Evolutionary conservation across 1,140 invertebrate species (phyloP), one percentile per base, ranked within the genome.

Genomic region (Laupala kohalensis): DNA sequence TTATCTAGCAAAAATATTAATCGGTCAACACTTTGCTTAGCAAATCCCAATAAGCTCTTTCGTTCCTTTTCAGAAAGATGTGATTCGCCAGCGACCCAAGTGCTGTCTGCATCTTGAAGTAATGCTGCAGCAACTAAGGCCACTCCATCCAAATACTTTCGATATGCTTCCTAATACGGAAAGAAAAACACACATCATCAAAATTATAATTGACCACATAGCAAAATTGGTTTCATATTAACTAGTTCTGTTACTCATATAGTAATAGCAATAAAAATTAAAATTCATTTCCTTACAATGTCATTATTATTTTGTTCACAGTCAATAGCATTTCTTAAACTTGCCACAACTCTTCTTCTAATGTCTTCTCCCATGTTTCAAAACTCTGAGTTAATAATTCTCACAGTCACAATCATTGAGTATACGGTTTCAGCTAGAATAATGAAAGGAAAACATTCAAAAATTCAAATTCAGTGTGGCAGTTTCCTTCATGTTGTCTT

Each of bases 41-140:
- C 74, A 71, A 74, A 75, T 30, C 72, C 70, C 15, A 75, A 27
- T 64, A 75, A 70, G 69, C 73, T 75, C 19, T 53, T 64, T 69
- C 70, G 72, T 64, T 75, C 72, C 64, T 73, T 73, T 15, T 29
- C 15, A 28, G 74, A 64, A 27, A 73, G 62, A 37, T 28, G 6
- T 9, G 62, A 25, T 12, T 70, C 28, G 26, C 67, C 70, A n/a
- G 9, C 26, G 4, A 29, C 23, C 67, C 67, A 68, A 28, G 26
- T 23, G 63, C 24, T 30, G 12, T 64, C 28, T 62, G 30, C 67
- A 67, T 73, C 74, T 29, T 71, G 68, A 27, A 72, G 71, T 19
- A 75, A 68, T 23, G 69, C 71, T 25, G 73, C 65, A 70, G 73
- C 70, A 28, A 74, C 73, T 24, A 75, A 63, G 5, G 63, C 30